These are phyloP conservation scores for Conistra vaccinii DNA, from an alignment of 2,888 invertebrate species.

Conservation along the genomic window DNA sequence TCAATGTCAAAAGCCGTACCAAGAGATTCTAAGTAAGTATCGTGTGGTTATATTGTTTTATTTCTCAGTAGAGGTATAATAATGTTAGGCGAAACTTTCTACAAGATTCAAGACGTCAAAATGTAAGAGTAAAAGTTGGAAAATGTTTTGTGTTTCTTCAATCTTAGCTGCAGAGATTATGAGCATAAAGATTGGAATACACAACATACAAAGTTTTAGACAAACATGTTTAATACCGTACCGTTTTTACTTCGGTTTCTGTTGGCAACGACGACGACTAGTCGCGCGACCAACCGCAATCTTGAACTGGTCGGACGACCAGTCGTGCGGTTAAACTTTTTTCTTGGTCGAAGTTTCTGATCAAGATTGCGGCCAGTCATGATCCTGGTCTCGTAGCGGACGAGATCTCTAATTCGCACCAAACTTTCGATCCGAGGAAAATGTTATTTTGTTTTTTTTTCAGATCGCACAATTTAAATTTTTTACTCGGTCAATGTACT, in stretches of 20 bases:
- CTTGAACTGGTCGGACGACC: neutral
- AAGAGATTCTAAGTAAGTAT: neutral
- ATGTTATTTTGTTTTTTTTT: neutral
- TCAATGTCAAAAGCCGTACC: neutral
- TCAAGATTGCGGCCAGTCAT: neutral
- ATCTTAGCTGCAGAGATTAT: neutral
- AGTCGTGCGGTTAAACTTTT: neutral
- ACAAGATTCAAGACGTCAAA: slow-evolving; percentile 33
- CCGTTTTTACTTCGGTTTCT: neutral
- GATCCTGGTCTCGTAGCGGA: neutral
- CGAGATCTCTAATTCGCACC: neutral
- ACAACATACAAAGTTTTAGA: neutral
- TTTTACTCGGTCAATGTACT: neutral
- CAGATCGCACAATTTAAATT: neutral
- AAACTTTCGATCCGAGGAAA: neutral
- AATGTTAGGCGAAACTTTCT: slow-evolving; percentile 19
- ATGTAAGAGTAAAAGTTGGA: slow-evolving; percentile 20
- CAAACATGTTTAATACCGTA: neutral
- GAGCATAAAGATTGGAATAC: neutral
- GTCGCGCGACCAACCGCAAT: neutral
- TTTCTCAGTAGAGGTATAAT: neutral
- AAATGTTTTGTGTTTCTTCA: slow-evolving; percentile 28
- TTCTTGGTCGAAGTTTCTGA: neutral
- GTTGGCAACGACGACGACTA: neutral
- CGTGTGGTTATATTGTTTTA: neutral